Evolutionary conservation across 2,113 vertebrate genomes (phyloP).

Genomic region (Paradoxurus hermaphroditus): DNA sequence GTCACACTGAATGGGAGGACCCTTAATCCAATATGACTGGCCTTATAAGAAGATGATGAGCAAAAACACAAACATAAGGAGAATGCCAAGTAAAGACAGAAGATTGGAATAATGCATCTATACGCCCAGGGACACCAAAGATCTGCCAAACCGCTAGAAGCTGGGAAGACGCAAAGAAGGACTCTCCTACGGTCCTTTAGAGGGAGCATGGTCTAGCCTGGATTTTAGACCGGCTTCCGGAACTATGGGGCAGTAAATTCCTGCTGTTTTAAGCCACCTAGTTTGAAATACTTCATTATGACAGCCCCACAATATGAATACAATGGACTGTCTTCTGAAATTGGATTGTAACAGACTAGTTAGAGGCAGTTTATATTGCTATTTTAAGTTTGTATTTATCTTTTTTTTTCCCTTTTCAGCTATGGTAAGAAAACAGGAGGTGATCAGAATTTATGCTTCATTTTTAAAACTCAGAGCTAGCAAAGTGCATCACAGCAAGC

Average conservation of each 20-base stretch:
- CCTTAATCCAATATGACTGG: background rate
- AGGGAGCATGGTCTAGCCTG: background rate
- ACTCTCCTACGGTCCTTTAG: background rate
- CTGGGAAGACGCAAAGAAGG: background rate
- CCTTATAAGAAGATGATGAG: background rate
- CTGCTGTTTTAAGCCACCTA: background rate
- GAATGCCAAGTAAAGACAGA: background rate
- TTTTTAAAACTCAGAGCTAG: constrained; percentile 55
- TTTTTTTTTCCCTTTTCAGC: background rate
- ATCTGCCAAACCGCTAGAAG: background rate
- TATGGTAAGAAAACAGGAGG: background rate
- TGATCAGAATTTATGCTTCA: constrained; percentile 27
- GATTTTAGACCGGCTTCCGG: background rate
- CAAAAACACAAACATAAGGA: background rate
- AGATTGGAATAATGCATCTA: background rate
- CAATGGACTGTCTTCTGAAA: background rate
- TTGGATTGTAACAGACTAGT: background rate
- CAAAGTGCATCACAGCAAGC: constrained; percentile 15
- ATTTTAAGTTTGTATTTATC: background rate
- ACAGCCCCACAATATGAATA: background rate
- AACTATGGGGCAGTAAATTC: background rate
- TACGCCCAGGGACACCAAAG: background rate
- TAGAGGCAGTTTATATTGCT: background rate
- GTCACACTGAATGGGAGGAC: background rate
- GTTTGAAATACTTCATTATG: background rate